phyloP scores from a whole-genome alignment of 2,888 invertebrate species.

The Xylocampa areola region DNA sequence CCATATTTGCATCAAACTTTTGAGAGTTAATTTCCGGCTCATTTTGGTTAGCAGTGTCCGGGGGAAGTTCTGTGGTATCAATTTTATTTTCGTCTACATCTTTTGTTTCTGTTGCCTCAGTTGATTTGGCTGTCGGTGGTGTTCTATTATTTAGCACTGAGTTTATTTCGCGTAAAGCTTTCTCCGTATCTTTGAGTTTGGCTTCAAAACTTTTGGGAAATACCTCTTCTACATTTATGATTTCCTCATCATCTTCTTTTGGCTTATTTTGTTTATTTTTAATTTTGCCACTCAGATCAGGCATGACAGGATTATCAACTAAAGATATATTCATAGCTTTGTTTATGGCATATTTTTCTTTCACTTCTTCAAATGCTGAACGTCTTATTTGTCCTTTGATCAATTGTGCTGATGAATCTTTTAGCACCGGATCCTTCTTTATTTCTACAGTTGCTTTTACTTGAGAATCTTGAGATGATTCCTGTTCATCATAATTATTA shows the following conservation, averaged over 20 bases:
- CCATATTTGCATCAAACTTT: conserved; percentile 73
- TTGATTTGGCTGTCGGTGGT: conserved; percentile 15
- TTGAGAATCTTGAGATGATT: conserved; percentile 37
- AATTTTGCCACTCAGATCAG: conserved; percentile 64
- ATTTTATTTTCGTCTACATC: conserved; percentile 14
- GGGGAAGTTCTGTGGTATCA: conserved; percentile 11
- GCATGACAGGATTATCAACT: conserved; percentile 71
- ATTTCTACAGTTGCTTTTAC: conserved; percentile 49
- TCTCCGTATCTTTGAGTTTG: conserved; percentile 78
- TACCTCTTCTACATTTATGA: conserved; percentile 61
- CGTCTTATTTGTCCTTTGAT: conserved; percentile 69
- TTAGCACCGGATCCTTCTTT: conserved; percentile 68
- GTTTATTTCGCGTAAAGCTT: conserved; percentile 73
- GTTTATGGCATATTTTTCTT: conserved; percentile 79
- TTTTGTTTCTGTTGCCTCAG: conserved; percentile 4
- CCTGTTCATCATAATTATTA: conserved; percentile 73
- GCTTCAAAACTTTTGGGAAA: conserved; percentile 73
- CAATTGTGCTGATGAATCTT: conserved; percentile 74
- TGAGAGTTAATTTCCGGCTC: conserved; percentile 39
- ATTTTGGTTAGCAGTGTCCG: conserved; percentile 7
- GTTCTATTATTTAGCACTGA: conserved; percentile 65
- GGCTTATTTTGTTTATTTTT: conserved; percentile 47
- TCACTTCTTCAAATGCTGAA: conserved; percentile 73
- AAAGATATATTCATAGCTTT: conserved; percentile 78
- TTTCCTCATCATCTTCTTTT: conserved; percentile 50